Evolutionary conservation across 35 echinoderm and acorn worm species (phyloP), one percentile per base, ranked within the genome.

Genomic region (Chiridota heheva): DNA sequence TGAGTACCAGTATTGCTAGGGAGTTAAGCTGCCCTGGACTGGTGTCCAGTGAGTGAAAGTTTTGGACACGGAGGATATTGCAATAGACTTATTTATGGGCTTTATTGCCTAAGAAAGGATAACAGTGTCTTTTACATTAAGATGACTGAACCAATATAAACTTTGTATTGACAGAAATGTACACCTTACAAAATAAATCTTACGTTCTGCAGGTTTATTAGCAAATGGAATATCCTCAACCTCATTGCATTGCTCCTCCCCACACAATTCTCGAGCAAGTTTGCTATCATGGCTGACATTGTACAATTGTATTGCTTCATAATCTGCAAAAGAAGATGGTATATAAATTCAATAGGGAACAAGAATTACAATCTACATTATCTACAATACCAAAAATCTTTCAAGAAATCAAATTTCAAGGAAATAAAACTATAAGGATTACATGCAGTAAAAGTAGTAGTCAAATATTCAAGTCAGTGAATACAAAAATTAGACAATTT

Each of bases 221-320:
- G n/a, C n/a, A n/a, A n/a, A n/a, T n/a, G n/a, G n/a, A n/a, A n/a
- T 64, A 46, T 85, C 91, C 49, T 76, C 73, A 12, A 96, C 88
- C 40, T 86, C 51, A 61, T 96, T 96, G 55, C 93, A 96, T 18
- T 86, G 76, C 47, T 90, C 83, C 4, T 81, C 93, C 45, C 91
- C 88, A 87, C 93, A 96, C 0, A 82, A 72, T 43, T 91, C 88
- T 62, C 78, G 26, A 22, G 83, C 77, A n/a, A 87, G 61, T 29
- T 78, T 77, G 36, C 88, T 96, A 5, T 81, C 83, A 29, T 84
- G 58, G 55, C 82, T 90, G 10, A 96, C 84, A 71, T 96, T 96
- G 84, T 96, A 96, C 69, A 96, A 91, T 34, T 71, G 73, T 7
- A 78, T 91, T 8, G 89, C 93, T 77, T 96, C 93, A 84, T 80